A percentile compares a stretch with the other conserved stretches of the same genome.
Evolutionary conservation across 2,113 vertebrate genomes (phyloP).

Genomic region (Sylvia atricapilla): DNA sequence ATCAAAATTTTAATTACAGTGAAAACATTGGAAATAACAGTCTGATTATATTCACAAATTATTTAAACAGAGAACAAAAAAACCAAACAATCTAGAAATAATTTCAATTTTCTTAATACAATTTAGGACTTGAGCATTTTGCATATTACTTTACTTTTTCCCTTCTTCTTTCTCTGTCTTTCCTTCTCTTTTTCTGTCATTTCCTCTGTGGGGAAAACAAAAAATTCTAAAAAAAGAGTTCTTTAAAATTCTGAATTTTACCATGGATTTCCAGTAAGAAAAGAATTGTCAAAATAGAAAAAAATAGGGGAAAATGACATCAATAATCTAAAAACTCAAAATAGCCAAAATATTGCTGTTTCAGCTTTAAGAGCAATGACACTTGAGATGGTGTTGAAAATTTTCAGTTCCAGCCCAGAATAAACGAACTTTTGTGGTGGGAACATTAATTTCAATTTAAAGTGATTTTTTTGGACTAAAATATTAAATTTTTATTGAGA

Average conservation of each 20-base stretch:
- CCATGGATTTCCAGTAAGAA: background rate
- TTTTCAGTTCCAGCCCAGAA: background rate
- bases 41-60: background rate
- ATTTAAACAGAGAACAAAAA: background rate
- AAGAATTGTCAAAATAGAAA: background rate
- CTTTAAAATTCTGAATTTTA: background rate
- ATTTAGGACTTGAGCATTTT: background rate
- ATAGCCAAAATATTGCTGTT: background rate
- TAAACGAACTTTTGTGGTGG: background rate
- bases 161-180: background rate
- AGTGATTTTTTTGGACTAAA: background rate
- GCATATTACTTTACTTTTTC: background rate
- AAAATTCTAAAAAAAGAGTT: background rate
- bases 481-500: background rate
- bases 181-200: fast-evolving
- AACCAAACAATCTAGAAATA: background rate
- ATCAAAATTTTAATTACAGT: background rate
- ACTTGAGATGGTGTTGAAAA: background rate
- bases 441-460: background rate
- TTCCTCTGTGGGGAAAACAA: background rate
- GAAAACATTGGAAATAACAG: background rate
- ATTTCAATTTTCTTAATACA: background rate
- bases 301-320: background rate
- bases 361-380: background rate
- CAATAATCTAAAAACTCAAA: background rate